Evolutionary conservation across 2,113 vertebrate species (phyloP).

Genomic region (Psophia crepitans): DNA sequence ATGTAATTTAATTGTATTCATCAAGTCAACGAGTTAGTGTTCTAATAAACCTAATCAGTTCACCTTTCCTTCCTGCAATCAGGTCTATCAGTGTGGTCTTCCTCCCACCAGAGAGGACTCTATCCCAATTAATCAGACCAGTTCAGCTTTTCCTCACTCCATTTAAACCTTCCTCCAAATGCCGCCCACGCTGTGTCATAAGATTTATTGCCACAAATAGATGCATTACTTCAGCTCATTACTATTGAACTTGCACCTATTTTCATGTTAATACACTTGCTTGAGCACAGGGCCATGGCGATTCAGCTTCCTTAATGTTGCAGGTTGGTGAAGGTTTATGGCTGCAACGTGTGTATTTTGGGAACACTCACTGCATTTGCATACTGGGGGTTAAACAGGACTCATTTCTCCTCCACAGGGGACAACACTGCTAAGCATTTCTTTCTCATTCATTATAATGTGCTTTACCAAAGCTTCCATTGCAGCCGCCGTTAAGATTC

Average conservation of each 20-base stretch:
- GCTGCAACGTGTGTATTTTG: not conserved
- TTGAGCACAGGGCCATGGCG: no score
- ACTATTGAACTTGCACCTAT: not conserved
- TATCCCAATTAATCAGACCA: not conserved
- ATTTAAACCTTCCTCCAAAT: not conserved
- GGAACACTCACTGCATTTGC: not conserved
- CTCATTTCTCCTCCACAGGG: not conserved
- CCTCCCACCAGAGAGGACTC: not conserved
- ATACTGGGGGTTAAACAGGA: not conserved
- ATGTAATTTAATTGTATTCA: not conserved
- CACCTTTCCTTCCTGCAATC: not conserved
- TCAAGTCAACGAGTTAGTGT: not conserved
- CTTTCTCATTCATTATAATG: not conserved
- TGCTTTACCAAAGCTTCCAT: not conserved
- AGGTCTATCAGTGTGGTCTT: not conserved
- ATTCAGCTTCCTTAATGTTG: not conserved
- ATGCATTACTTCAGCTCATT: not conserved
- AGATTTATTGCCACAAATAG: not conserved
- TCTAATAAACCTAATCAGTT: not conserved
- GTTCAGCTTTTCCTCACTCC: not conserved
- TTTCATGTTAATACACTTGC: not conserved
- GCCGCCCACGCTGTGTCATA: fast-evolving
- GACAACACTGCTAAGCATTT: not conserved
- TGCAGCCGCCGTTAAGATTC: not conserved
- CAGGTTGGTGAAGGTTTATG: not conserved